Evolutionary conservation across 2,888 invertebrate genomes (phyloP).

Genomic region (Auanema sp.): DNA sequence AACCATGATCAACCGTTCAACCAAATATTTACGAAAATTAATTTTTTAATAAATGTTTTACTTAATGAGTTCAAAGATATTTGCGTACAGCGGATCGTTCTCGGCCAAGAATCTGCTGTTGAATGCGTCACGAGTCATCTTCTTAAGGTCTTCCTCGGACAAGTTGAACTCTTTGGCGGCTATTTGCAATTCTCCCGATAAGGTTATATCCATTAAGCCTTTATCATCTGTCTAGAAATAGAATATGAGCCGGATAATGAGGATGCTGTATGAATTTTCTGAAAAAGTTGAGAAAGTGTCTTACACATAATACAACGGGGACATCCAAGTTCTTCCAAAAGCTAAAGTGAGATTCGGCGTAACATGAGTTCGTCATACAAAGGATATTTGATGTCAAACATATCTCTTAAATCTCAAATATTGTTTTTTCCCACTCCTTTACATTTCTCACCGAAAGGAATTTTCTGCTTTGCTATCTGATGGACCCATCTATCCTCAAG

Average conservation of each 20-base stretch:
- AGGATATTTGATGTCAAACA: constrained; percentile 2
- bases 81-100: no score
- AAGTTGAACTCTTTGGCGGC: constrained; percentile 14
- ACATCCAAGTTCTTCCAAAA: no score
- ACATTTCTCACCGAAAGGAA: constrained; percentile 19
- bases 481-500: constrained; percentile 11
- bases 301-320: no score
- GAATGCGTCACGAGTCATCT: no score
- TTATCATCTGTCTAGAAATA: constrained; percentile 39
- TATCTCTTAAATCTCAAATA: not conserved
- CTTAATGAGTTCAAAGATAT: no score
- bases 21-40: not conserved
- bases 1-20: not conserved
- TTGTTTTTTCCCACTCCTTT: not conserved
- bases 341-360: no score
- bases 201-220: constrained; percentile 20
- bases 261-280: no score
- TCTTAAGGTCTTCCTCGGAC: no score
- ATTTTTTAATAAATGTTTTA: no score
- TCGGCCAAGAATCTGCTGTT: no score
- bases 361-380: not conserved
- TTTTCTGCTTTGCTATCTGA: constrained; percentile 1
- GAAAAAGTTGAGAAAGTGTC: no score
- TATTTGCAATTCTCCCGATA: constrained; percentile 15
- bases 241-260: not conserved